A percentile compares a stretch with the other conserved stretches of the same genome.
Evolutionary conservation across 2,113 vertebrate species (phyloP).

Genomic region (Cathartes aura): DNA sequence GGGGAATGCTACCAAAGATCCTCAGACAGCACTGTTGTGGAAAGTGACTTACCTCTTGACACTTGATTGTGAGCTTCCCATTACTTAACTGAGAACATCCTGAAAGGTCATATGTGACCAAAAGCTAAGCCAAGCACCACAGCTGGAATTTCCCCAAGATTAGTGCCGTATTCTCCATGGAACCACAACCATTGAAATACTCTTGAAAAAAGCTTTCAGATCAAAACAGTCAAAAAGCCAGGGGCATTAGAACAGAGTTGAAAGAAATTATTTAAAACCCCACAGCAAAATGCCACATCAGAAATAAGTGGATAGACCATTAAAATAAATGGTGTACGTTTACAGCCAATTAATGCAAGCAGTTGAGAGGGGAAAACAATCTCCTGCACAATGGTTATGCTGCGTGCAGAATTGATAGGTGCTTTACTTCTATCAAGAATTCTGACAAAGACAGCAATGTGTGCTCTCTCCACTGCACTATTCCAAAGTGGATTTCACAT

Average conservation of each 20-base stretch:
- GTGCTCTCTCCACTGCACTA: not conserved
- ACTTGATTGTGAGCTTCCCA: not conserved
- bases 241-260: not conserved
- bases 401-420: fast-evolving
- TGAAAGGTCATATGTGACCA: not conserved
- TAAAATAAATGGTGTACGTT: not conserved
- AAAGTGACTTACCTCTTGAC: not conserved
- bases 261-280: not conserved
- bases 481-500: not conserved
- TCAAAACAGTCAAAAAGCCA: not conserved
- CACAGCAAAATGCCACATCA: not conserved
- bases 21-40: not conserved
- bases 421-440: not conserved
- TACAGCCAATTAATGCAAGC: not conserved
- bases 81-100: not conserved
- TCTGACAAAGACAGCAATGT: not conserved
- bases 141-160: not conserved
- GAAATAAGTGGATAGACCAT: not conserved
- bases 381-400: not conserved
- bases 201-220: not conserved
- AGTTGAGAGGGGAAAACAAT: not conserved
- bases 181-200: not conserved
- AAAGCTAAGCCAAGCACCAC: not conserved
- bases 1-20: not conserved
- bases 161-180: not conserved